Percentiles rank a stretch among this genome's conserved stretches.
phyloP scores from a whole-genome alignment of 2,888 invertebrate genomes.

The Eurytoma adleriae region DNA sequence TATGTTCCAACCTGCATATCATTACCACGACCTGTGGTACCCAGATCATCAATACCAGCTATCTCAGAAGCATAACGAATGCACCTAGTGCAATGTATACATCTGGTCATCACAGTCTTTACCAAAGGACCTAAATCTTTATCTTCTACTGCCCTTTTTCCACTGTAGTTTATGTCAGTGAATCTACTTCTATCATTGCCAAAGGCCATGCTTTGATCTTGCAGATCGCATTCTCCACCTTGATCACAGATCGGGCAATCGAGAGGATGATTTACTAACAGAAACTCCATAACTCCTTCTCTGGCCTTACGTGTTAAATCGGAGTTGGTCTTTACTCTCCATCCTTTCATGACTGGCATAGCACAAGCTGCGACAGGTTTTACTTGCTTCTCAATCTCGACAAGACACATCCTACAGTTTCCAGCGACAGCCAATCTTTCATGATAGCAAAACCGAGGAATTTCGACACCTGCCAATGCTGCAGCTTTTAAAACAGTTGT shows the following conservation, averaged over 20 bases:
- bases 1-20: conserved; percentile 99
- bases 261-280: conserved; percentile 98
- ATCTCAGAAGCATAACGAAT: conserved; percentile 99
- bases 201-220: conserved; percentile 99
- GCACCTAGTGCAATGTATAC: conserved; percentile 99
- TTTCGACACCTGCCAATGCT: conserved; percentile 96
- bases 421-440: conserved; percentile 98
- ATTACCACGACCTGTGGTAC: conserved; percentile 94
- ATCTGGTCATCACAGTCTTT: conserved; percentile 99
- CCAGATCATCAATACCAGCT: conserved; percentile 98
- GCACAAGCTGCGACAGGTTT: conserved; percentile 99
- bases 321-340: conserved; percentile 98
- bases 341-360: conserved; percentile 99
- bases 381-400: conserved; percentile 98
- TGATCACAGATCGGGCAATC: conserved; percentile 99
- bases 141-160: conserved; percentile 99
- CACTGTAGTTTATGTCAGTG: conserved; percentile 92
- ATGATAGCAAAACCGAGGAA: conserved; percentile 99
- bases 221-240: conserved; percentile 94
- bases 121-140: conserved; percentile 99
- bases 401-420: conserved; percentile 99
- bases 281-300: conserved; percentile 98
- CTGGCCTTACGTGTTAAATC: conserved; percentile 87
- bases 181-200: conserved; percentile 96
- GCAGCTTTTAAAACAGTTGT: conserved; percentile 99